phyloP scores from a whole-genome alignment of 2,888 invertebrate genomes.

The Stenurella melanura region DNA sequence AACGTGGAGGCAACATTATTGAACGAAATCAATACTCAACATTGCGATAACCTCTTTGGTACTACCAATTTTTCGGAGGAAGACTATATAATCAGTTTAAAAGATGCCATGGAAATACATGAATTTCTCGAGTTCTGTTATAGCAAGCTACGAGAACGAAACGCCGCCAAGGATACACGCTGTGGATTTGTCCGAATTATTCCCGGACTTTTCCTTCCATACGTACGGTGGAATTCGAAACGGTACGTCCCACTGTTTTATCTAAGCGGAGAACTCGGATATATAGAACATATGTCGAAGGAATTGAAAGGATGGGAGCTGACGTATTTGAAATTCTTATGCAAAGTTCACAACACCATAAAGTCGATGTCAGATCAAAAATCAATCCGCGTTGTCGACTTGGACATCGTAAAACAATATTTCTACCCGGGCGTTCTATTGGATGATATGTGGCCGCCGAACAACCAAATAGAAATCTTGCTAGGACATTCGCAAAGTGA shows the following conservation, averaged over 20 bases:
- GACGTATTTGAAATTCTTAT: slow-evolving; percentile 35
- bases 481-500: neutral
- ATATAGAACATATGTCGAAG: slow-evolving; percentile 33
- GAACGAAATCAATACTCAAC: slow-evolving; percentile 46
- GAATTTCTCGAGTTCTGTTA: slow-evolving; percentile 28
- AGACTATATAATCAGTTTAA: slow-evolving; percentile 37
- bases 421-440: neutral
- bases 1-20: slow-evolving; percentile 39
- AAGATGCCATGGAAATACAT: slow-evolving; percentile 34
- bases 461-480: neutral
- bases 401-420: slow-evolving; percentile 14
- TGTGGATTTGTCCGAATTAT: slow-evolving; percentile 50
- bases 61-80: slow-evolving; percentile 19
- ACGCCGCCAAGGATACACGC: neutral
- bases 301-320: slow-evolving; percentile 39
- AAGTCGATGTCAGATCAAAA: neutral
- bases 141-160: neutral
- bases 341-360: slow-evolving; percentile 16
- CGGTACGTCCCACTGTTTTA: slow-evolving; percentile 51
- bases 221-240: slow-evolving; percentile 31
- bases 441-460: neutral
- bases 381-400: slow-evolving; percentile 7
- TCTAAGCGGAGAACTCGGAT: slow-evolving; percentile 44
- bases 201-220: slow-evolving; percentile 41
- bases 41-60: slow-evolving; percentile 43